Evolutionary conservation across 2,797 vertebrate genomes (phyloP), one percentile per base, ranked within the genome.

Genomic region (Fundulus diaphanus): DNA sequence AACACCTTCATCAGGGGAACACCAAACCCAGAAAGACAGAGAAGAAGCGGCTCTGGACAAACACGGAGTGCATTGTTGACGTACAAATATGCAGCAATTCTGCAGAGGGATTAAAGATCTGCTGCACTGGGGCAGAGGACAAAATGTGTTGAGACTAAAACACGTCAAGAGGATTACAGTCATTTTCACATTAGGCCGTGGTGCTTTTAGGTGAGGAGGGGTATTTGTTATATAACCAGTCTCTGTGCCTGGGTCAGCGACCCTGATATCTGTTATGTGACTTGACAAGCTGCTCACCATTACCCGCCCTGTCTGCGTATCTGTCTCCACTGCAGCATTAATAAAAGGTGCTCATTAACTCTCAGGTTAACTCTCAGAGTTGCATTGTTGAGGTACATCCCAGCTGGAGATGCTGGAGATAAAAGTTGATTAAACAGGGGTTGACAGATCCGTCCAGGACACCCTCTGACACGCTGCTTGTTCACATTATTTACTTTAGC

Each of bases 121-220:
- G 42, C 49, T 57, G 71, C 77, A 82, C 31, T 0, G 29, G 69
- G 54, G 63, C 48, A 72, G 77, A 67, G 84, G 86, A 85, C 82
- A 85, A 56, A 84, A 79, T 82, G 83, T 82, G 75, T 61, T 54
- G 73, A 67, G 83, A 73, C 71, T 51, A 76, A 77, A 84, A 54
- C 86, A 78, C 82, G 81, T 85, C 73, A 82, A 78, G 78, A 85
- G 82, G 78, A 88, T 89, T 90, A 86, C 31, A 68, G 68, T 85
- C 66, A 85, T 81, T 84, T 85, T 89, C 84, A 83, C 82, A 90
- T 88, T 68, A 83, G 82, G 88, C 84, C 79, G 80, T 46, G 24
- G 68, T 66, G 85, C 82, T 85, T 87, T 88, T 80, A 82, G 80
- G 73, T 79, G 82, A 83, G 65, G 70, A 79, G n/a, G 52, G 72